Evolutionary conservation across 2,888 invertebrate genomes (phyloP).

Genomic region (Brachyopa scutellaris): DNA sequence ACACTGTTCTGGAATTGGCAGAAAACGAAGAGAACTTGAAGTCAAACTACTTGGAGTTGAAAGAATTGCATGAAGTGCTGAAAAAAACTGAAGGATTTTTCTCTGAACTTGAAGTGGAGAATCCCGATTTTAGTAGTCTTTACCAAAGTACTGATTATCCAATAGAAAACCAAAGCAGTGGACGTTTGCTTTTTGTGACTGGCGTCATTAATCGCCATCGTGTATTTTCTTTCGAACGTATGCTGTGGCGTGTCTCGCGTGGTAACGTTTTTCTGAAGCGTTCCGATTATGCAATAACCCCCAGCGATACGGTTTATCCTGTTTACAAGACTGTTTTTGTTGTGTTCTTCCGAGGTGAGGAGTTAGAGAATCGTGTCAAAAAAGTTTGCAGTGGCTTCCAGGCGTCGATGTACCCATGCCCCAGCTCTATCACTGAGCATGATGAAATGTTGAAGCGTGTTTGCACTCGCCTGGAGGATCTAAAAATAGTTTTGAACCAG

Average conservation of each 20-base stretch:
- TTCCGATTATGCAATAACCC: conserved; percentile 88
- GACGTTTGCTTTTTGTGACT: conserved; percentile 88
- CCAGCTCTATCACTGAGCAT: conserved; percentile 89
- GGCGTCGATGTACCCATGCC: conserved; percentile 93
- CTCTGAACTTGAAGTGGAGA: conserved; percentile 78
- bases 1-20: conserved; percentile 95
- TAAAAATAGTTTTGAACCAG: conserved; percentile 89
- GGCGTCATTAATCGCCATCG: conserved; percentile 92
- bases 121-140: conserved; percentile 82
- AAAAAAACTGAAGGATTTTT: conserved; percentile 90
- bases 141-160: conserved; percentile 87
- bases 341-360: conserved; percentile 92
- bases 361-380: conserved; percentile 91
- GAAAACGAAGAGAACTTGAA: conserved; percentile 96
- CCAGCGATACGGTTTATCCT: conserved; percentile 88
- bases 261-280: conserved; percentile 93
- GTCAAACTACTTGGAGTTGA: conserved; percentile 94
- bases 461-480: conserved; percentile 90
- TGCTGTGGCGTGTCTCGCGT: conserved; percentile 93
- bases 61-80: conserved; percentile 94
- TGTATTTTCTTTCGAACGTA: conserved; percentile 91
- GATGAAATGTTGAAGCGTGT: conserved; percentile 92
- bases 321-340: conserved; percentile 92
- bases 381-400: conserved; percentile 94
- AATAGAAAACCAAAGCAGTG: conserved; percentile 77